These are phyloP conservation scores for Drosophila lacertosa DNA, from an alignment of 1,140 invertebrate genomes.

Conservation along the genomic window DNA sequence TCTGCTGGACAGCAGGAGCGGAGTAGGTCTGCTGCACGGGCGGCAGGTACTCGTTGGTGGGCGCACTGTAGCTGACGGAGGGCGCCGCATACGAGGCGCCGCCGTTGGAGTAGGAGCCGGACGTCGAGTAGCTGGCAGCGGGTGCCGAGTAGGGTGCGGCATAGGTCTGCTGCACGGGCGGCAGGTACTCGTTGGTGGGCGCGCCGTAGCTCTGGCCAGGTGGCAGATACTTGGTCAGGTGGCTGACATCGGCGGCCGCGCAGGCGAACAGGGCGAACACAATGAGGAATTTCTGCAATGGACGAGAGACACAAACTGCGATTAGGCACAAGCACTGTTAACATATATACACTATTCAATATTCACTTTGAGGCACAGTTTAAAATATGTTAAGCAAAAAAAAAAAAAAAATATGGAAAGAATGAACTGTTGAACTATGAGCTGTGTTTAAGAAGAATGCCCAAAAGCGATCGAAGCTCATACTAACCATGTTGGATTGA, in stretches of 20 bases:
- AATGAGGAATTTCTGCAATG: slow-evolving; percentile 79
- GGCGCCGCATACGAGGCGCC: slow-evolving; percentile 38
- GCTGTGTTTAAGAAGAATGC: slow-evolving; percentile 3
- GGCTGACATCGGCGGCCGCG: slow-evolving; percentile 79
- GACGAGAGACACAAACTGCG: slow-evolving; percentile 11
- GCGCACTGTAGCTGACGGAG: slow-evolving; percentile 40
- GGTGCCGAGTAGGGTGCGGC: slow-evolving; percentile 38
- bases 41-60: slow-evolving; percentile 70
- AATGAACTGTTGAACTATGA: background rate
- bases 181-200: slow-evolving; percentile 72
- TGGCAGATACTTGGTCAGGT: slow-evolving; percentile 69
- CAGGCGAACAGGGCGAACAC: slow-evolving; percentile 76
- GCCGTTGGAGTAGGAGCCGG: slow-evolving; percentile 31
- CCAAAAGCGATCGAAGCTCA: background rate
- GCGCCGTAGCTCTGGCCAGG: slow-evolving; percentile 48
- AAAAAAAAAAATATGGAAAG: slow-evolving; percentile 3
- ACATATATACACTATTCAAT: slow-evolving; percentile 29
- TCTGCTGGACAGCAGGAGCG: slow-evolving; percentile 29
- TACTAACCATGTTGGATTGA: slow-evolving; percentile 71
- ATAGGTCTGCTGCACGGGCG: slow-evolving; percentile 52
- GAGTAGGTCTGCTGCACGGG: slow-evolving; percentile 43
- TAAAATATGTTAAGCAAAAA: slow-evolving; percentile 21
- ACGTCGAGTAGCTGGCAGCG: slow-evolving; percentile 6
- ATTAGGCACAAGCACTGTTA: slow-evolving; percentile 7
- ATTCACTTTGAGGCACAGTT: slow-evolving; percentile 11